Percentiles rank a stretch among this genome's conserved stretches.
Conservation (phyloP, 2,888 invertebrate genomes). For the Papilio elwesi region DNA sequence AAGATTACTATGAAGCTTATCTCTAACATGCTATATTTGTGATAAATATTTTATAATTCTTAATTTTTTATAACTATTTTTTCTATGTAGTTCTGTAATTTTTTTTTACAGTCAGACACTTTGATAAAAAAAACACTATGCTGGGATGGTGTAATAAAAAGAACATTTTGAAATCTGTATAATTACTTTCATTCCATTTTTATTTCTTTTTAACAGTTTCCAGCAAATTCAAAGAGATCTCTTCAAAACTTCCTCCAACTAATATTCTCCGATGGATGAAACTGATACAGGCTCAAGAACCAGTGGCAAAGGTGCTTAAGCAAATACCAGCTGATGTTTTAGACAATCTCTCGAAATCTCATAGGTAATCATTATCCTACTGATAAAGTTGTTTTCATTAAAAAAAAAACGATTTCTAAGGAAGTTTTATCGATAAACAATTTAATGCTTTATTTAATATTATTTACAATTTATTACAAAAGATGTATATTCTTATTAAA, state of each 20-base stretch:
- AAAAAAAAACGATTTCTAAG: too few relatives aligned
- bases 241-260: constrained; percentile 77
- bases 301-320: constrained; percentile 83
- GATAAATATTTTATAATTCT: neutral
- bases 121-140: neutral
- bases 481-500: too few relatives aligned
- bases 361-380: constrained; percentile 55
- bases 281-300: constrained; percentile 85
- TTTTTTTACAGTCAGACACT: neutral
- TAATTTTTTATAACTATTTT: neutral
- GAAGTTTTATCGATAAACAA: too few relatives aligned
- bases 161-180: too few relatives aligned
- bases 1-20: neutral
- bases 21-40: neutral
- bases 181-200: too few relatives aligned
- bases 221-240: constrained; percentile 63
- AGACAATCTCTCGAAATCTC: constrained; percentile 61
- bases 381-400: neutral
- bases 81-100: neutral
- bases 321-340: constrained; percentile 82
- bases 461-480: too few relatives aligned
- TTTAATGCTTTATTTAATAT: too few relatives aligned
- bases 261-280: constrained; percentile 88
- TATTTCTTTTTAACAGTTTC: too few relatives aligned
- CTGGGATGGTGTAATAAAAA: too few relatives aligned